Evolutionary conservation across 2,888 invertebrate species (phyloP), one percentile per base, ranked within the genome.

Genomic region (Punctoribates punctum): DNA sequence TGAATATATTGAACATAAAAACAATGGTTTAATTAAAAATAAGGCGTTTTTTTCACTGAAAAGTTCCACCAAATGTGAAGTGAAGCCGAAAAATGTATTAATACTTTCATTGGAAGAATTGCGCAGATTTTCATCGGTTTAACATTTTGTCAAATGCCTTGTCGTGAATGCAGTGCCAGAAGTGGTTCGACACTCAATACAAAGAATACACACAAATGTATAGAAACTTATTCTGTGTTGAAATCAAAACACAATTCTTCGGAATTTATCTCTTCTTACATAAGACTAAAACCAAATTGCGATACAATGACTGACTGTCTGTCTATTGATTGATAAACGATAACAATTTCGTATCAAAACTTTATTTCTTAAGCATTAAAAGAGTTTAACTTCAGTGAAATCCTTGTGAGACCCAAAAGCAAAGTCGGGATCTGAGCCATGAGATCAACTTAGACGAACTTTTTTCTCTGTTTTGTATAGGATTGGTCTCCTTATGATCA

Each of bases 81-180:
- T 51, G 51, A 51, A 51, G 51, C 51, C 20, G 51, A 51, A 51
- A 46, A 51, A n/a, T n/a, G 17, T 15, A 51, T 20, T 20, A 51
- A 51, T 51, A 51, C 4, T 51, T 51, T 51, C 51, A 20, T n/a
- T 34, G 34, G 34, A 34, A 11, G 51, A 15, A 51, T n/a, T 51
- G 51, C 51, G 51, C 51, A 51, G 51, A 51, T 51, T 51, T 51
- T 51, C 51, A 51, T 51, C 51, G 51, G 34, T 51, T 51, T 51
- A 51, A 51, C 51, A 51, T 51, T 51, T 51, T 6, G 17, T 34
- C 51, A 34, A 51, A 51, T 6, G n/a, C 5, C 4, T n/a, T 51
- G 51, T 51, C 51, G 51, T 51, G 51, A 51, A 51, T 51, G 51
- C 51, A 51, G 51, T 51, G 20, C 51, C 11, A 51, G 51, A 51